phyloP scores from a whole-genome alignment of 2,888 invertebrate genomes.

The Amphimallon solstitiale region DNA sequence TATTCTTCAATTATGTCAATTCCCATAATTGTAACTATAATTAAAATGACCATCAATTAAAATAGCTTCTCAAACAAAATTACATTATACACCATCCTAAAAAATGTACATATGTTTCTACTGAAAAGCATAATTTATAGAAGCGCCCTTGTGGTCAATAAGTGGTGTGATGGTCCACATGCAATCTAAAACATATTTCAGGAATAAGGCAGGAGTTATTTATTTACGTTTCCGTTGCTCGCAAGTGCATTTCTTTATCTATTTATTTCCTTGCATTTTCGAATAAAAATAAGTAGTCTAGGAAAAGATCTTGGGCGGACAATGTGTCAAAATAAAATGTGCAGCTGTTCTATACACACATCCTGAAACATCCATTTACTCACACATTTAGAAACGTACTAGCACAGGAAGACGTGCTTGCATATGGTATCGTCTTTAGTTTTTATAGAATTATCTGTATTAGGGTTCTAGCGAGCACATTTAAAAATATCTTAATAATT shows the following conservation, averaged over 20 bases:
- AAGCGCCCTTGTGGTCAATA: too few relatives aligned
- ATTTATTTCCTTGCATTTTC: conserved; percentile 24
- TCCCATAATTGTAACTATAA: neutral
- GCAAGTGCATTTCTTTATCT: neutral
- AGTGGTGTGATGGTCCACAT: neutral
- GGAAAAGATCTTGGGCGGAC: conserved; percentile 1
- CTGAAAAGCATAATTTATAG: too few relatives aligned
- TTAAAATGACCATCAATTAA: conserved; percentile 5
- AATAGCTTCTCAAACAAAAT: neutral
- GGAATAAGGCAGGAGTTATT: conserved; percentile 6
- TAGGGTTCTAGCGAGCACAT: neutral
- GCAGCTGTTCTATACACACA: conserved; percentile 21
- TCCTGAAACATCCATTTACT: neutral
- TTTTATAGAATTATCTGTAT: conserved; percentile 7
- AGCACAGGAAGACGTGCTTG: neutral
- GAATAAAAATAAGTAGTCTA: neutral
- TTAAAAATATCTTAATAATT: conserved; percentile 9
- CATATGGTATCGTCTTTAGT: conserved; percentile 6
- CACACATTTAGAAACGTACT: neutral
- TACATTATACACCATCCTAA: too few relatives aligned
- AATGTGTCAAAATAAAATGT: conserved; percentile 19
- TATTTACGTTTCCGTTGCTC: conserved; percentile 22
- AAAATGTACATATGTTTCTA: too few relatives aligned
- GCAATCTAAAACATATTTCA: conserved; percentile 12
- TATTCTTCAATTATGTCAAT: conserved; percentile 8